Evolutionary conservation across 2,888 invertebrate species (phyloP), one percentile per base, ranked within the genome.

Genomic region (Brachycybe producta): DNA sequence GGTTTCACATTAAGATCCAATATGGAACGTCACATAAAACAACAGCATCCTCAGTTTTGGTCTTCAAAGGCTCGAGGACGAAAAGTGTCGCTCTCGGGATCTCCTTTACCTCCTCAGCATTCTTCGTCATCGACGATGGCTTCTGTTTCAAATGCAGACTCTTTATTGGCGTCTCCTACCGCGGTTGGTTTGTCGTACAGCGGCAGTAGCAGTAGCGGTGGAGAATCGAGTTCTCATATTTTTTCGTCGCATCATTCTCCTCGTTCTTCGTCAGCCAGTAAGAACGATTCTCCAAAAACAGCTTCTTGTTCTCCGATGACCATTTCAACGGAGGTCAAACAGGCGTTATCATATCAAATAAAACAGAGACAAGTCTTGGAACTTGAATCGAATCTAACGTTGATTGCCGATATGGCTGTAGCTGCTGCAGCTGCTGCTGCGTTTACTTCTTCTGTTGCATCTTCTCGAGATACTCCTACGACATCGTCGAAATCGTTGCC

Each of bases 1-100:
- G 74, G 85, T 47, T 92, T 92, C 62, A 91, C 91, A 1, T 70
- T 91, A 11, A 63, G 66, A n/a, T 88, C 88, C 8, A 91, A 92
- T 61, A 91, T 91, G 87, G 91, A 91, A 65, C 75, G 90, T 0
- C 92, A 92, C 60, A 84, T 91, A 2, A 91, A 91, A 63, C 88
- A 90, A 60, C 90, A 91, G 59, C 92, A 92, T 70, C 90, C 90
- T 0, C 84, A 86, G 55, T 82, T 78, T 62, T 90, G 88, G 82
- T 83, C 83, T 47, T 82, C 85, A 56, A 72, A 84, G 35, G 80
- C 85, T 59, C 68, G 79, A 24, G 49, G 54, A 13, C 28, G 52
- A 15, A 54, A 52, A 75, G 74, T 0, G 17, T n/a, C n/a, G n/a
- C n/a, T n/a, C n/a, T n/a, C n/a, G n/a, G n/a, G n/a, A n/a, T n/a